phyloP scores from a whole-genome alignment of 2,113 vertebrate genomes.

The Trematomus loennbergii region DNA sequence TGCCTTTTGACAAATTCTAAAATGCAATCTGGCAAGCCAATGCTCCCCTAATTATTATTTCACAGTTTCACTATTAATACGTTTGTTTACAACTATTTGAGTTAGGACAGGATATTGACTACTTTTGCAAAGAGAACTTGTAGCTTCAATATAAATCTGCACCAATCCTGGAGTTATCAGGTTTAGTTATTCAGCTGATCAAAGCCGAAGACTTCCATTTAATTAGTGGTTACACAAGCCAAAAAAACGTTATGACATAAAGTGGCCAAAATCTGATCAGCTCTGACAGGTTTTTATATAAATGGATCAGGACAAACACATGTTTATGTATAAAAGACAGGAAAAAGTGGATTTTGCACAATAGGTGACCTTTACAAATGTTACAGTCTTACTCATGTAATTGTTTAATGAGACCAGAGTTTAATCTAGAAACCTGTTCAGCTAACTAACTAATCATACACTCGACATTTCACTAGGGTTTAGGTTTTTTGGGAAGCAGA shows the following conservation, averaged over 20 bases:
- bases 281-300: too few relatives aligned
- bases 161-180: not conserved
- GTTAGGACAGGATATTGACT: not conserved
- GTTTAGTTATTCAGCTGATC: conserved; percentile 2
- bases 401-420: not conserved
- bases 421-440: not conserved
- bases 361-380: too few relatives aligned
- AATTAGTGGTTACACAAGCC: not conserved
- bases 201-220: not conserved
- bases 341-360: too few relatives aligned
- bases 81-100: not conserved
- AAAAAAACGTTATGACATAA: too few relatives aligned
- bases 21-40: conserved; percentile 28
- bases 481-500: not conserved
- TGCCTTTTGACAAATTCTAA: conserved; percentile 13
- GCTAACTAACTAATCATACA: not conserved
- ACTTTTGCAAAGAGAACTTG: not conserved
- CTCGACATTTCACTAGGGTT: not conserved
- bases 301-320: too few relatives aligned
- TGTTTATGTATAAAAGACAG: too few relatives aligned
- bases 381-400: not conserved
- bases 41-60: conserved; percentile 20
- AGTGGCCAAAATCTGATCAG: too few relatives aligned
- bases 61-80: not conserved
- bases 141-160: not conserved